Conservation (phyloP, 2,888 invertebrate species). For the Pycnomerus fuliginosus region DNA sequence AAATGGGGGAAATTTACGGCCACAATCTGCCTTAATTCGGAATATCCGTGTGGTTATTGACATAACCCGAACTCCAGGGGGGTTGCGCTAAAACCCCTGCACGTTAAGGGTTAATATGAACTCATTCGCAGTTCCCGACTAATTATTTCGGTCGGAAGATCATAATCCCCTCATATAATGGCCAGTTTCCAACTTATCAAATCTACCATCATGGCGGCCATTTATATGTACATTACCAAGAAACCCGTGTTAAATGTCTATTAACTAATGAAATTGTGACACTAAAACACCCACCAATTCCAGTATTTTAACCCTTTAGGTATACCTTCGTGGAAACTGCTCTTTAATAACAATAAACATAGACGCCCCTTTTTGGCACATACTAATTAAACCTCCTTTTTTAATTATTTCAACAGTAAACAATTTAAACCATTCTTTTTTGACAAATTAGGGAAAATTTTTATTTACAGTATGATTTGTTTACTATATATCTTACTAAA, state of each 20-base stretch:
- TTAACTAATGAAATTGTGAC: slow-evolving; percentile 46
- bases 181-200: slow-evolving; percentile 53
- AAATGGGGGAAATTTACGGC: slow-evolving; percentile 40
- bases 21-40: slow-evolving; percentile 53
- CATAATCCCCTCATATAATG: slow-evolving; percentile 55
- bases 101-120: slow-evolving; percentile 54
- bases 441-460: too few relatives aligned
- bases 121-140: slow-evolving; percentile 52
- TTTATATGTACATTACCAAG: slow-evolving; percentile 44
- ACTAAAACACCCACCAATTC: slow-evolving; percentile 36
- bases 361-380: too few relatives aligned
- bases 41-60: slow-evolving; percentile 54
- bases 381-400: too few relatives aligned
- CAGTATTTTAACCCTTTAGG: slow-evolving; percentile 29
- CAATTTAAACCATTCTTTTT: too few relatives aligned
- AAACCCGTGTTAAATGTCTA: slow-evolving; percentile 41
- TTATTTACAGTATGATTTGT: too few relatives aligned
- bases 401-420: too few relatives aligned
- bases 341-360: too few relatives aligned
- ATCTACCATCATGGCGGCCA: slow-evolving; percentile 53
- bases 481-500: too few relatives aligned
- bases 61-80: slow-evolving; percentile 46
- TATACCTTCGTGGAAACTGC: slow-evolving; percentile 1
- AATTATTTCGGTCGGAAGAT: slow-evolving; percentile 55
- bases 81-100: slow-evolving; percentile 38